Evolutionary conservation across 1,140 invertebrate genomes (phyloP), one percentile per base, ranked within the genome.

Genomic region (Sminthurides bifidus): DNA sequence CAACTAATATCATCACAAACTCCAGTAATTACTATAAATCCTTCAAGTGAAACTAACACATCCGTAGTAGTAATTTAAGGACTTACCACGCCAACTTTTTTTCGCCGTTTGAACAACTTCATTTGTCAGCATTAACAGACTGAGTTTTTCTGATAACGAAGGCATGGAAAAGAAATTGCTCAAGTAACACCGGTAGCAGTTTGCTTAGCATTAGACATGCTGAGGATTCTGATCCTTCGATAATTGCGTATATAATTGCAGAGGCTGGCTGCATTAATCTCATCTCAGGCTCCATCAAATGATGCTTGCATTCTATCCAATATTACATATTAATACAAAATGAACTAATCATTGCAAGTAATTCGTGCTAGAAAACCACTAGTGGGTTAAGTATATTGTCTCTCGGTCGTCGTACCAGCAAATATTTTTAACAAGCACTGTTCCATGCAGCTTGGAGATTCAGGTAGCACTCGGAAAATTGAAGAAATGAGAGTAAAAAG

Each of bases 241-340:
- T 52, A 29, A 57, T 54, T 24, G 50, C 50, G 4, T 43, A 4
- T 6, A 65, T 17, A 45, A 65, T 57, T 21, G 54, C 38, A 0
- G 58, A 56, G 1, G 63, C 51, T 3, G 63, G 57, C 10, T 59
- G 51, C 26, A 58, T 61, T 3, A 65, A 49, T 33, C 59, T 31
- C 3, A 65, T 48, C 43, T 61, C 63, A 4, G 63, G 63, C 38
- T 65, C 63, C 27, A 45, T 56, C 15, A 65, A 57, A 45, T 65
- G 63, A 56, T 60, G 57, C 33, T 58, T 65, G 26, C 59, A 65
- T 40, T 65, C 63, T 63, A 27, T 15, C 31, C 29, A 43, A 38
- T 41, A 30, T 4, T 35, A n/a, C 5, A 21, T 48, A 19, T 37
- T 37, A 31, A 50, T 17, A 49, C 48, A 56, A 46, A 3, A 52